Evolutionary conservation across 1,140 invertebrate genomes (phyloP).

Genomic region (Calycopis cecrops): DNA sequence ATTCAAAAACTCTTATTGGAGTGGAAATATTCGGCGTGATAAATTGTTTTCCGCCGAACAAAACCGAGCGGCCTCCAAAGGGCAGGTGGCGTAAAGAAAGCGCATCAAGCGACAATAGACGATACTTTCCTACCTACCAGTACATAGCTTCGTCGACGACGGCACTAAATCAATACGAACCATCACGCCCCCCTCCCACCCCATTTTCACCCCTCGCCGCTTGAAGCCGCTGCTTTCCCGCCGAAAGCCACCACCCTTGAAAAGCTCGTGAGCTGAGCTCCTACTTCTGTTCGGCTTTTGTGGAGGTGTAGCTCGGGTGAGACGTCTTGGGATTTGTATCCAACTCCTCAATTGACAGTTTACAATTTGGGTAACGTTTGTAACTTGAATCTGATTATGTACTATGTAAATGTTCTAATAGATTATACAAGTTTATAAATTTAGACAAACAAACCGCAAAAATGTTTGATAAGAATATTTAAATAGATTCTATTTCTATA

Average conservation of each 20-base stretch:
- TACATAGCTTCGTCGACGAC: slow-evolving; percentile 72
- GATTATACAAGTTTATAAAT: too few species aligned
- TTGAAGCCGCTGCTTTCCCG: slow-evolving; percentile 66
- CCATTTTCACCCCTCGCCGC: slow-evolving; percentile 31
- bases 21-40: too few species aligned
- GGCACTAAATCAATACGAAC: slow-evolving; percentile 77
- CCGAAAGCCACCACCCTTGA: slow-evolving; percentile 73
- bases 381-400: slow-evolving; percentile 13
- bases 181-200: slow-evolving; percentile 60
- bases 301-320: slow-evolving; percentile 62
- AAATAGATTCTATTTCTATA: neutral
- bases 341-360: slow-evolving; percentile 61
- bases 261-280: slow-evolving; percentile 72
- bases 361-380: slow-evolving; percentile 40
- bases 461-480: too few species aligned
- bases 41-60: too few species aligned
- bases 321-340: slow-evolving; percentile 66
- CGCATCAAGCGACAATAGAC: slow-evolving; percentile 65
- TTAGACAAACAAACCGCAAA: too few species aligned
- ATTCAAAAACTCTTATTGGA: too few species aligned
- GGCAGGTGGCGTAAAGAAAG: slow-evolving; percentile 50
- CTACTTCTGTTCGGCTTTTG: slow-evolving; percentile 74
- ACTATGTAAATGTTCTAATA: too few species aligned
- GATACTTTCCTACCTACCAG: slow-evolving; percentile 60
- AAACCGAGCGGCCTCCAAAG: neutral